phyloP scores from a whole-genome alignment of 2,113 vertebrate genomes.

The Carollia perspicillata region DNA sequence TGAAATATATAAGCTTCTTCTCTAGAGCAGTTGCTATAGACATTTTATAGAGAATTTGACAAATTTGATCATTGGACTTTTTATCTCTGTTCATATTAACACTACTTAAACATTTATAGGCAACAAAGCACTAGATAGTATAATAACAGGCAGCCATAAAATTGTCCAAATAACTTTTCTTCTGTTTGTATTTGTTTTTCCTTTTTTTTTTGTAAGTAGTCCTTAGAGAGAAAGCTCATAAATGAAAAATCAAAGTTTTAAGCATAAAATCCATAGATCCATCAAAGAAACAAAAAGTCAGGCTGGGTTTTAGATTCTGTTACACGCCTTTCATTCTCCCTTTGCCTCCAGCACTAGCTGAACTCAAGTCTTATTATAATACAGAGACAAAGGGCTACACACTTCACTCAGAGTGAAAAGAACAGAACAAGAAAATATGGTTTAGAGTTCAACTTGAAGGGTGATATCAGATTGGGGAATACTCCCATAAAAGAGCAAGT shows the following conservation, averaged over 20 bases:
- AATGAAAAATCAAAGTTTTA: conserved; percentile 10
- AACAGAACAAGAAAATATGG: background rate
- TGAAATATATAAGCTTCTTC: background rate
- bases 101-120: conserved; percentile 50
- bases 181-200: background rate
- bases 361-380: background rate
- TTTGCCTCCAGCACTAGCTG: background rate
- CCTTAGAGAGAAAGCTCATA: background rate
- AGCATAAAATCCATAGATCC: background rate
- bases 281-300: background rate
- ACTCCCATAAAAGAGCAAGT: background rate
- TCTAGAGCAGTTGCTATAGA: background rate
- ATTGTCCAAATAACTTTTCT: conserved; percentile 39
- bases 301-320: background rate
- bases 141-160: conserved; percentile 45
- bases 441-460: background rate
- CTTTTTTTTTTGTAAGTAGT: background rate
- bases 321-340: background rate
- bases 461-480: background rate
- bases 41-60: background rate
- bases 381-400: background rate
- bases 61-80: conserved; percentile 45
- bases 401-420: background rate
- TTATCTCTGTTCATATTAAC: background rate
- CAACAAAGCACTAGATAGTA: conserved; percentile 52